phyloP scores from a whole-genome alignment of 1,140 invertebrate genomes.

The Drosophila asahinai region DNA sequence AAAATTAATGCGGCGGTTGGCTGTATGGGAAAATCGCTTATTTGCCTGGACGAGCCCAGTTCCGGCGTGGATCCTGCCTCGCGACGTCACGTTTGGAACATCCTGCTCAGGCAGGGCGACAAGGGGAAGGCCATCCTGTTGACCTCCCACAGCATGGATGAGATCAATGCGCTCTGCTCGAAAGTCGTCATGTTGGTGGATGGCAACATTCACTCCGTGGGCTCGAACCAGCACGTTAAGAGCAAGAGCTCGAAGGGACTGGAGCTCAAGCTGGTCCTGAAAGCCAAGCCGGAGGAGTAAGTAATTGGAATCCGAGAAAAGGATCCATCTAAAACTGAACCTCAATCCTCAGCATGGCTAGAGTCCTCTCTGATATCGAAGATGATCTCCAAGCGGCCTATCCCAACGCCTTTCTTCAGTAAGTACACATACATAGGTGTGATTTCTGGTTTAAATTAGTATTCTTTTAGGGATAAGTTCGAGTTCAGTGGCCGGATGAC shows the following conservation, averaged over 20 bases:
- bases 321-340: no score
- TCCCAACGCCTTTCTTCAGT: slow-evolving; percentile 61
- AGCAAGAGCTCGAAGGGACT: slow-evolving; percentile 89
- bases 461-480: slow-evolving; percentile 84
- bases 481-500: slow-evolving; percentile 86
- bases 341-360: slow-evolving; percentile 1
- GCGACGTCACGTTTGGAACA: slow-evolving; percentile 92
- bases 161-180: slow-evolving; percentile 89
- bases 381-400: slow-evolving; percentile 1
- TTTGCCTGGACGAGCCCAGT: slow-evolving; percentile 95
- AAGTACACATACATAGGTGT: slow-evolving; percentile 2
- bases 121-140: slow-evolving; percentile 89
- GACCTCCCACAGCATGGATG: slow-evolving; percentile 88
- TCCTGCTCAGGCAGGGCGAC: slow-evolving; percentile 86
- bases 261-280: slow-evolving; percentile 19
- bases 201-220: slow-evolving; percentile 90
- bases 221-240: slow-evolving; percentile 89
- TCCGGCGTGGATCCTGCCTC: slow-evolving; percentile 96
- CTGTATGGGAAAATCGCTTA: slow-evolving; percentile 92
- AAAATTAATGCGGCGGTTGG: slow-evolving; percentile 97
- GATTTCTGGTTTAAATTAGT: background rate
- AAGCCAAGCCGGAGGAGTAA: background rate
- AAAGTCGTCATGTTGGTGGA: slow-evolving; percentile 94
- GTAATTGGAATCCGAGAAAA: background rate
- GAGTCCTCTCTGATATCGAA: background rate